These are phyloP conservation scores for Armadillidium nasatum DNA, from an alignment of 1,140 invertebrate genomes.

Conservation along the genomic window DNA sequence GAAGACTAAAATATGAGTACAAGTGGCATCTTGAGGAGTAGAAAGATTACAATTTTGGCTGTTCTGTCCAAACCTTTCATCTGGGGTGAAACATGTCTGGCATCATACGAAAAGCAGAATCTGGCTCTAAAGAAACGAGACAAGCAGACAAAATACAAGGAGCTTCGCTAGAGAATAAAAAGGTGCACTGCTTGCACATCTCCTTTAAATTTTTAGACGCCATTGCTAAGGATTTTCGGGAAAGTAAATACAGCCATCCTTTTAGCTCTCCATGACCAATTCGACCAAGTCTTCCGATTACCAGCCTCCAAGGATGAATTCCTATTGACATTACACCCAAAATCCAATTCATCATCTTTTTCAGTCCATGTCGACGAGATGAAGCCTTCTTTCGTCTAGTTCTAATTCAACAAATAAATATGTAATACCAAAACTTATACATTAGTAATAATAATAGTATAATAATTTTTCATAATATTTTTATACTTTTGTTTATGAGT, in stretches of 20 bases:
- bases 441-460: too few relatives aligned
- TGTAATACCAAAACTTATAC: too few relatives aligned
- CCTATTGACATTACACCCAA: slow-evolving; percentile 88
- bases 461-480: too few relatives aligned
- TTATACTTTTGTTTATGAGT: too few relatives aligned
- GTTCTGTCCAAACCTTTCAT: slow-evolving; percentile 79
- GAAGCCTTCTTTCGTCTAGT: slow-evolving; percentile 79
- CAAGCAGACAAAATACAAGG: slow-evolving; percentile 94
- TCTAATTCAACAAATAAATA: slow-evolving; percentile 48
- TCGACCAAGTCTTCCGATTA: slow-evolving; percentile 90
- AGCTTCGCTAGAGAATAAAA: slow-evolving; percentile 70
- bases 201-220: slow-evolving; percentile 84
- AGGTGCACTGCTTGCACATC: slow-evolving; percentile 79
- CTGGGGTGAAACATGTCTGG: slow-evolving; percentile 89
- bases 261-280: slow-evolving; percentile 96
- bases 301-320: slow-evolving; percentile 87
- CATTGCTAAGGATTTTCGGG: slow-evolving; percentile 79
- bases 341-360: slow-evolving; percentile 96
- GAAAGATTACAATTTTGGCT: slow-evolving; percentile 74
- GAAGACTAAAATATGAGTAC: slow-evolving; percentile 97
- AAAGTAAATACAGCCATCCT: slow-evolving; percentile 90
- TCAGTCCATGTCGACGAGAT: slow-evolving; percentile 78
- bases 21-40: slow-evolving; percentile 88
- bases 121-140: slow-evolving; percentile 92
- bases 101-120: slow-evolving; percentile 87